Evolutionary conservation across 2,113 vertebrate species (phyloP), one percentile per base, ranked within the genome.

Genomic region (Microtus pennsylvanicus): DNA sequence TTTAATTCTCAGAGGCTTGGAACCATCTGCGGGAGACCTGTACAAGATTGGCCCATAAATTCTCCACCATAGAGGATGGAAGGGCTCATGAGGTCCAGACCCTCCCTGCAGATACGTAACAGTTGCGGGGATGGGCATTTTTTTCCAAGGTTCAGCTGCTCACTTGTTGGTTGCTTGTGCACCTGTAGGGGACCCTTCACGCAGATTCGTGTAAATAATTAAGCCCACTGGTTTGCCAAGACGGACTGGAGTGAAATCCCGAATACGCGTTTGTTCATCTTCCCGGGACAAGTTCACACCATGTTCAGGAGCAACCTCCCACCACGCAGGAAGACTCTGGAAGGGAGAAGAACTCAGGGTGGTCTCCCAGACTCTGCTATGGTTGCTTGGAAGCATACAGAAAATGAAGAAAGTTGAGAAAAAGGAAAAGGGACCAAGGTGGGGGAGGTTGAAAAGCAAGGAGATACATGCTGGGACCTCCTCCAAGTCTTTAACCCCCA

Each of bases 261-360:
- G 17, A 69, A 69, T 21, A 21, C 19, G 14, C 63, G 22, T 35
- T 35, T 35, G 63, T 3, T 50, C 10, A 13, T 50, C 42, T 87
- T 28, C 63, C 28, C 42, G 35, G 83, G 63, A 42, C 42, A 35
- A 47, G 83, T 87, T 87, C 42, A 69, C 9, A 6, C 16, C 1
- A 2, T 35, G 28, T 3, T 67, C 63, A 69, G 28, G 83, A 35
- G 47, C 28, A 28, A 21, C 11, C 14, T 6, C 33, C 65, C 4
- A 1, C 83, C 28, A 4, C 0, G 0, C 2, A 0, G 24, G n/a
- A 8, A 9, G 28, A 76, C 14, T 42, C 10, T 9, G 6, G 55
- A 38, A 90, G 3, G 7, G 3, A 45, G 75, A 12, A 19, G 17
- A 50, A 22, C 82, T 91, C 0, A 0, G 38, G 2, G 17, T 6